Percentiles rank a stretch among this genome's conserved stretches.
These are phyloP conservation scores for Eurosta solidaginis DNA, from an alignment of 1,140 invertebrate species.

Conservation along the genomic window DNA sequence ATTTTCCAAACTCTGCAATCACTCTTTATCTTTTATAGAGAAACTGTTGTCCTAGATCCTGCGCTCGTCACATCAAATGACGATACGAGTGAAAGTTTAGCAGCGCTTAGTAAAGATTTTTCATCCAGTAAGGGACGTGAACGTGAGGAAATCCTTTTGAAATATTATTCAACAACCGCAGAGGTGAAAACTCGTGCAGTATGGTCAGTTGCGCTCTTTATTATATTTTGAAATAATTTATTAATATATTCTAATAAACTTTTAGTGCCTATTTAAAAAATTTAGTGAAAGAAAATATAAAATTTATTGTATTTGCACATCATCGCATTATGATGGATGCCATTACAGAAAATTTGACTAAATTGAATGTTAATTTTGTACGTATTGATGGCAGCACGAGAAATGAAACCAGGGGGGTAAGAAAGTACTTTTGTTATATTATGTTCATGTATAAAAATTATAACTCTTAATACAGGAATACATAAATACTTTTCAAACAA, in stretches of 20 bases:
- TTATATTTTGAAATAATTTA: background rate
- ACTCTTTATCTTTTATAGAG: constrained; percentile 63
- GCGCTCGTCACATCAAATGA: constrained; percentile 63
- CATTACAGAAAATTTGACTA: constrained; percentile 68
- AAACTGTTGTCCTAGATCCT: constrained; percentile 76
- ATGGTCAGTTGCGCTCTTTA: constrained; percentile 69
- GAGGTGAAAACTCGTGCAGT: constrained; percentile 80
- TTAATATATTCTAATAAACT: constrained; percentile 45
- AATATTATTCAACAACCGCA: constrained; percentile 85
- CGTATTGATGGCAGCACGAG: constrained; percentile 85
- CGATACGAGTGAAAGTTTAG: constrained; percentile 62
- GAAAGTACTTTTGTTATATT: too few relatives aligned
- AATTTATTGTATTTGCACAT: constrained; percentile 94
- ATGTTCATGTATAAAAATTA: too few relatives aligned
- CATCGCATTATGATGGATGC: constrained; percentile 82
- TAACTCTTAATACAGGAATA: constrained; percentile 51
- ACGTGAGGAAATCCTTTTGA: constrained; percentile 72
- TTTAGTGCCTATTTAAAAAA: constrained; percentile 79
- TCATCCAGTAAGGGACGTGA: constrained; percentile 62
- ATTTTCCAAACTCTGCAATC: too few relatives aligned
- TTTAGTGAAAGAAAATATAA: constrained; percentile 68
- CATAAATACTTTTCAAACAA: constrained; percentile 82
- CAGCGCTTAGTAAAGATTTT: constrained; percentile 63
- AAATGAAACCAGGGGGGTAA: constrained; percentile 68
- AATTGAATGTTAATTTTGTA: constrained; percentile 71